phyloP scores from a whole-genome alignment of 2,797 vertebrate species.

The Myotis daubentonii region DNA sequence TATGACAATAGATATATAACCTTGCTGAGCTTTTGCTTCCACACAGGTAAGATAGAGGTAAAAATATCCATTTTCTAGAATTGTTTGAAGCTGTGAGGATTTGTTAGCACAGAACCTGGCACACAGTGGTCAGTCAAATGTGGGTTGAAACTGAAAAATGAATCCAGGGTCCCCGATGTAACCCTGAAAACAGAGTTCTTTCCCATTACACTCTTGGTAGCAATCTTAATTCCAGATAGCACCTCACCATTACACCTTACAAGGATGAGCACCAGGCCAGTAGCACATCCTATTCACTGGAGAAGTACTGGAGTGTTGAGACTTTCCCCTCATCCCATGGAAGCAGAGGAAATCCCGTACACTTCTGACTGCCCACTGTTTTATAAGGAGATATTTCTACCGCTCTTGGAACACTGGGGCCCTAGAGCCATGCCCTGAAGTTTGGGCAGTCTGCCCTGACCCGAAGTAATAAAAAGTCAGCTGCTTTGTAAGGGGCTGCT shows the following conservation, averaged over 20 bases:
- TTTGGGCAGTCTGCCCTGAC: not conserved
- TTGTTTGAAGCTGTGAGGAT: not conserved
- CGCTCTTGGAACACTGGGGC: not conserved
- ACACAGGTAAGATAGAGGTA: not conserved
- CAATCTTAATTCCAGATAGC: not conserved
- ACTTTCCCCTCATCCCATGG: not conserved
- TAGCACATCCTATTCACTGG: not conserved
- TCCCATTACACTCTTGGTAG: not conserved
- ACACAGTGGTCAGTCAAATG: not conserved
- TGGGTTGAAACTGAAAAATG: conserved; percentile 11
- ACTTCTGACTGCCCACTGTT: not conserved
- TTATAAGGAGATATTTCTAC: not conserved
- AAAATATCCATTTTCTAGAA: conserved; percentile 26
- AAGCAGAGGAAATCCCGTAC: not conserved
- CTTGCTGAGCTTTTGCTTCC: not conserved
- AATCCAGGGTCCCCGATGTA: not conserved
- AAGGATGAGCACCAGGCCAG: not conserved
- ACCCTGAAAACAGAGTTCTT: conserved; percentile 25
- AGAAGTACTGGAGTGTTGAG: not conserved
- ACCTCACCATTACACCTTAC: not conserved
- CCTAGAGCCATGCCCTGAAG: not conserved
- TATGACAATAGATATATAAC: not conserved
- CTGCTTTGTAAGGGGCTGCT: conserved; percentile 14
- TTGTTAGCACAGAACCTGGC: not conserved
- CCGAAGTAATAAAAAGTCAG: not conserved